phyloP scores from a whole-genome alignment of 2,888 invertebrate species.

The Orchesella flavescens region DNA sequence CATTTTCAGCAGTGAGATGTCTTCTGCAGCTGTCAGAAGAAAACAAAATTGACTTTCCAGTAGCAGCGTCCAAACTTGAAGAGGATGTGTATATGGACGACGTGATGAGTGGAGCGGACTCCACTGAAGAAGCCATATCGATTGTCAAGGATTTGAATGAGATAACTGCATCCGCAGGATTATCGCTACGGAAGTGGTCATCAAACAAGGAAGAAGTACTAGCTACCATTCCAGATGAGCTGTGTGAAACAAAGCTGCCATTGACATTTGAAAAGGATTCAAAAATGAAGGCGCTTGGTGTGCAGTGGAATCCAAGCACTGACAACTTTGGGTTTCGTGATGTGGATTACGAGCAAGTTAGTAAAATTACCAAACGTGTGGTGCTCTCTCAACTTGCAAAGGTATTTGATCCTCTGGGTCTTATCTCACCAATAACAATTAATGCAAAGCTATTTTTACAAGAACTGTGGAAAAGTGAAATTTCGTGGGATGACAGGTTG shows the following conservation, averaged over 20 bases:
- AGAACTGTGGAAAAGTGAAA: no score
- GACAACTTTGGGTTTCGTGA: no score
- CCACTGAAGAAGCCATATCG: conserved; percentile 59
- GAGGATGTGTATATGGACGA: conserved; percentile 73
- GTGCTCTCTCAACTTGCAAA: no score
- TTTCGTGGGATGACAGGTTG: no score
- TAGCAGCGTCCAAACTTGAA: conserved; percentile 55
- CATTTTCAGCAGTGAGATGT: conserved; percentile 72
- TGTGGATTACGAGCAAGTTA: no score
- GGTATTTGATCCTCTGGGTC: no score
- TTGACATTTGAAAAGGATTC: neutral
- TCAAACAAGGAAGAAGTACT: conserved; percentile 33
- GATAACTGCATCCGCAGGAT: conserved; percentile 5
- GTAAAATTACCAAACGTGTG: no score
- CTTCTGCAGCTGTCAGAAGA: conserved; percentile 72
- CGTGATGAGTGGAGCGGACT: conserved; percentile 67
- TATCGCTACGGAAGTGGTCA: conserved; percentile 42
- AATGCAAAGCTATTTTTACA: no score
- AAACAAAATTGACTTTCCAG: conserved; percentile 47
- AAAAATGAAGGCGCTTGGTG: neutral
- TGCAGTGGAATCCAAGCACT: no score
- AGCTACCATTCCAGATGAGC: conserved; percentile 27
- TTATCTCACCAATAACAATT: no score
- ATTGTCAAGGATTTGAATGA: conserved; percentile 49
- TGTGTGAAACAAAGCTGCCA: conserved; percentile 23